Evolutionary conservation across 2,113 vertebrate species (phyloP), one percentile per base, ranked within the genome.

Genomic region (Nasalis larvatus): DNA sequence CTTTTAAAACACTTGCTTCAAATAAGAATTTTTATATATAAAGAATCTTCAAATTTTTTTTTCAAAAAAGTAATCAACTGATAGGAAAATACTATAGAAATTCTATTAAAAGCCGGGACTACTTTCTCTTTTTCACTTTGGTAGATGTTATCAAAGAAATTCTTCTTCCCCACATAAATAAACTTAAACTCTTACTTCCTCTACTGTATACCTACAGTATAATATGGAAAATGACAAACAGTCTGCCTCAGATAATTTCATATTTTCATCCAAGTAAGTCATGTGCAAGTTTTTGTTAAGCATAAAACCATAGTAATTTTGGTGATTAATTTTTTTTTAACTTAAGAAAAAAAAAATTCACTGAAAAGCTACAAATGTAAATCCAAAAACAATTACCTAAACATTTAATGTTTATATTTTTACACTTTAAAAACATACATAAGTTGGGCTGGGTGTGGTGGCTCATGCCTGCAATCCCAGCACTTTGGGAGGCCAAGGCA

Each of bases 281-380:
- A 66, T 52, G 6, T 40, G 16, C 25, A 91, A 91, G 32, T 74
- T 89, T 58, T 77, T 52, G 8, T 68, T 89, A 42, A 81, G 54
- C 25, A 91, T 69, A 81, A 95, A 96, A 45, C 21, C 4, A 1
- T 32, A 96, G 77, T 1, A 86, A 56, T 60, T 89, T 81, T 56
- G 42, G 17, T 54, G 7, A 92, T 40, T 37, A 73, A 3, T 5
- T 63, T 42, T 73, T 66, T 89, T 95, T 88, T 77, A 93, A 94
- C 76, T 90, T 74, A 42, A 69, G 25, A 52, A 77, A 89, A 77
- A 77, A 30, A 86, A 30, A 69, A 17, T 32, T 91, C 60, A 95
- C 18, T 40, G 86, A 94, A 94, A 71, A 84, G 20, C 1, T 84
- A 96, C n/a, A 95, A 92, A 84, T 52, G 35, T 71, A 81, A 93